Evolutionary conservation across 2,797 vertebrate genomes (phyloP).

Genomic region (Mormyrus hasselquistii): DNA sequence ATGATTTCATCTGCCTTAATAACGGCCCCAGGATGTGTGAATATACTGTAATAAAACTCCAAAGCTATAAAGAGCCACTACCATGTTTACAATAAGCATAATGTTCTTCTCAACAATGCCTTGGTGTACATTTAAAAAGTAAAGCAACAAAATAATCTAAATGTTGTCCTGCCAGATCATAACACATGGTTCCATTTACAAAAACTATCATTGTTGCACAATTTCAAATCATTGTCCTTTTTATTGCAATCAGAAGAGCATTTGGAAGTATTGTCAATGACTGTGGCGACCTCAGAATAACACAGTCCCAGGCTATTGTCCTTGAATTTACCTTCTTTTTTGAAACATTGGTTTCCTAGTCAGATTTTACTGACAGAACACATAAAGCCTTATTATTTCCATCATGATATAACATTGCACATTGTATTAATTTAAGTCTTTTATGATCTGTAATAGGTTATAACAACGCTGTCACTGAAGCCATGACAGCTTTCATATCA

Average conservation of each 20-base stretch:
- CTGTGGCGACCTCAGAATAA: neutral
- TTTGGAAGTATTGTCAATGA: neutral
- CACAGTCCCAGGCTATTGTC: neutral
- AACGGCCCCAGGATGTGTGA: neutral
- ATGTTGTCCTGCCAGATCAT: neutral
- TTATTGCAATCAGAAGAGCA: neutral
- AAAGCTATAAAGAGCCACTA: neutral
- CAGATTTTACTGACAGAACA: neutral
- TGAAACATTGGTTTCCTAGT: neutral
- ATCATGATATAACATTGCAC: neutral
- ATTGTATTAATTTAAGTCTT: neutral
- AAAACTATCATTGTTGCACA: neutral
- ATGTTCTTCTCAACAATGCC: slow-evolving; percentile 30
- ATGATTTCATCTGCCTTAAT: neutral
- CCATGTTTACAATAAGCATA: slow-evolving; percentile 13
- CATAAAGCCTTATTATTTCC: neutral
- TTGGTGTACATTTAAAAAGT: neutral
- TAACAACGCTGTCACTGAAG: neutral
- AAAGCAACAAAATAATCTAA: neutral
- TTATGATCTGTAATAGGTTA: neutral
- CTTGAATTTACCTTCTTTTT: neutral
- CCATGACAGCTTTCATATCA: neutral
- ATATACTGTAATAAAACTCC: neutral
- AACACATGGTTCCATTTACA: neutral
- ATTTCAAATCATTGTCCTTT: neutral